Conservation (phyloP, 1,140 invertebrate species). For the Caenorhabditis tropicalis region DNA sequence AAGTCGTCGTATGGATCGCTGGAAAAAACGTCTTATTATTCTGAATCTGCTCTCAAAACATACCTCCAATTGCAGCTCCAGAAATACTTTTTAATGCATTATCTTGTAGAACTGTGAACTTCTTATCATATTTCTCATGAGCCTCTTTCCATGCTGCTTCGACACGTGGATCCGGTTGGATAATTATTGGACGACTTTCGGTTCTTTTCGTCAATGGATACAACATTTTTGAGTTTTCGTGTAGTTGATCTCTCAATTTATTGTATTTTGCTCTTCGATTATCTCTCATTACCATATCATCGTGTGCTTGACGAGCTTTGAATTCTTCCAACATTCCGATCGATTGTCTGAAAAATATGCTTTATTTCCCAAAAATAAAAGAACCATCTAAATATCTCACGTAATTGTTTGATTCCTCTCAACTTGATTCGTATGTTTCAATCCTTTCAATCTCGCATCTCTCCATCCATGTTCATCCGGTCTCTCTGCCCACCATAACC, state of each 20-base stretch:
- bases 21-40: background rate
- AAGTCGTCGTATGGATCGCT: background rate
- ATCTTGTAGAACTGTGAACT: slow-evolving; percentile 47
- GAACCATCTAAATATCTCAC: background rate
- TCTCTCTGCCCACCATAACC: slow-evolving; percentile 53
- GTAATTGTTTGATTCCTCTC: slow-evolving; percentile 49
- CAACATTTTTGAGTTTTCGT: slow-evolving; percentile 47
- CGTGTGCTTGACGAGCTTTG: slow-evolving; percentile 48
- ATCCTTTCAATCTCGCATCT: slow-evolving; percentile 40
- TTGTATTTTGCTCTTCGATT: slow-evolving; percentile 40
- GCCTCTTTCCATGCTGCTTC: slow-evolving; percentile 56
- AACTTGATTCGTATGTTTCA: slow-evolving; percentile 43
- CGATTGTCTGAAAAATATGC: slow-evolving; percentile 31
- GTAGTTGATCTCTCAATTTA: slow-evolving; percentile 49
- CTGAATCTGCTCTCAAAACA: background rate
- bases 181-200: background rate
- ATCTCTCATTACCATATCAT: slow-evolving; percentile 44
- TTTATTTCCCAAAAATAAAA: background rate
- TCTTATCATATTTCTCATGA: slow-evolving; percentile 52
- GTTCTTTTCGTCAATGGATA: background rate
- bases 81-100: slow-evolving; percentile 47
- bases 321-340: slow-evolving; percentile 50
- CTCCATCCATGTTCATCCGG: slow-evolving; percentile 56
- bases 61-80: slow-evolving; percentile 36
- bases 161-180: slow-evolving; percentile 45